phyloP scores from a whole-genome alignment of 2,113 vertebrate genomes.

The Pavo muticus region DNA sequence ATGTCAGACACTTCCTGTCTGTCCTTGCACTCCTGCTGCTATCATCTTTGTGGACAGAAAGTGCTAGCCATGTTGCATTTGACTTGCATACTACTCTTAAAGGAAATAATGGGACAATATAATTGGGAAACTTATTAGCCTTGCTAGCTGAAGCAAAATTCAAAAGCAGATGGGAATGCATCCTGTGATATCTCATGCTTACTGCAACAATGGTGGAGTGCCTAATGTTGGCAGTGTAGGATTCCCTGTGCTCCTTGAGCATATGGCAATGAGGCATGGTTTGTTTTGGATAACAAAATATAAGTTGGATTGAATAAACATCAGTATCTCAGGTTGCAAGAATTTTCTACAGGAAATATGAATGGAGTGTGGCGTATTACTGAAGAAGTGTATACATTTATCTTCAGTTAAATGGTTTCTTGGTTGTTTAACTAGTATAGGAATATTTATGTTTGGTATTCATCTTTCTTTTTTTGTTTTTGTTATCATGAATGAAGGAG shows the following conservation, averaged over 20 bases:
- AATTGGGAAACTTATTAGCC: not conserved
- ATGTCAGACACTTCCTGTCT: rapidly evolving
- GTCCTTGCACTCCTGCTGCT: not conserved
- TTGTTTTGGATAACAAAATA: constrained; percentile 34
- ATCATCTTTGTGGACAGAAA: not conserved
- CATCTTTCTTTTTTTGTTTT: not conserved
- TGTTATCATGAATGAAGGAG: not conserved
- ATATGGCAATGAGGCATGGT: constrained; percentile 39
- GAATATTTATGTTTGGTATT: not conserved
- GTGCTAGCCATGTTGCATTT: not conserved
- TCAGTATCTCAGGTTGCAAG: not conserved
- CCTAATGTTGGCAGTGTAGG: not conserved
- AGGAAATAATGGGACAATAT: not conserved
- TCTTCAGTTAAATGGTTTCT: not conserved
- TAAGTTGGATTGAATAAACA: not conserved
- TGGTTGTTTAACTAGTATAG: not conserved
- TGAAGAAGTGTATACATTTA: not conserved
- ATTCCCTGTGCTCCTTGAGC: constrained; percentile 55
- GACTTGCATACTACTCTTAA: rapidly evolving
- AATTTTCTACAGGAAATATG: not conserved
- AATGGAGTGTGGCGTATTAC: not conserved
- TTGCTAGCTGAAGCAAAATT: not conserved
- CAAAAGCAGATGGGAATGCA: constrained; percentile 39
- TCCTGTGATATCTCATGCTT: constrained; percentile 29
- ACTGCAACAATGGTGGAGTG: not conserved